Conservation (phyloP, 1,140 invertebrate species). For the Batillaria attramentaria region DNA sequence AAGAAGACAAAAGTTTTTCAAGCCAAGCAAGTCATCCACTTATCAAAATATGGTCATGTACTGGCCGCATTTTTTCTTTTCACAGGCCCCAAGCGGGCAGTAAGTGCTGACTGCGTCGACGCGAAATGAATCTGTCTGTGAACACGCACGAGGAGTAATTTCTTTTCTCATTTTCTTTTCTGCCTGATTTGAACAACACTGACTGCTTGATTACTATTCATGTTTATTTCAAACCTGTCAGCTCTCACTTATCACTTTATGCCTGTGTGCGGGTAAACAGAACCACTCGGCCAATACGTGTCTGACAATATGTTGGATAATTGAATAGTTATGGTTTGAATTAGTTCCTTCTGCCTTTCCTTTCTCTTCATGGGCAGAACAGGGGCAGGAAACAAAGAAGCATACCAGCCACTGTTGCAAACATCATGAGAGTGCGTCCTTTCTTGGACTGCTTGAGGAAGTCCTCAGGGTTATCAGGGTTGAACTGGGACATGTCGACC, state of each 20-base stretch:
- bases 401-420: constrained; percentile 83
- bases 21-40: not conserved
- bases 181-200: too few species aligned
- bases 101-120: too few species aligned
- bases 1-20: not conserved
- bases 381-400: not conserved
- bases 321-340: too few species aligned
- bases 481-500: constrained; percentile 84
- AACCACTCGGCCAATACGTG: too few species aligned
- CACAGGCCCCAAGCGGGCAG: too few species aligned
- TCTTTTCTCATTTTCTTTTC: too few species aligned
- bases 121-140: too few species aligned
- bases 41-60: not conserved
- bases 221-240: not conserved
- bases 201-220: not conserved
- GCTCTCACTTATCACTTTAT: not conserved
- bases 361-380: too few species aligned
- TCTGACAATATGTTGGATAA: too few species aligned
- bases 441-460: constrained; percentile 93
- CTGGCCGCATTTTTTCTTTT: too few species aligned
- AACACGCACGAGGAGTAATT: too few species aligned
- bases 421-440: constrained; percentile 96
- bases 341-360: not conserved
- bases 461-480: constrained; percentile 86
- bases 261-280: not conserved